These are phyloP conservation scores for Temnothorax nylanderi DNA, from an alignment of 1,140 invertebrate genomes.

Conservation along the genomic window DNA sequence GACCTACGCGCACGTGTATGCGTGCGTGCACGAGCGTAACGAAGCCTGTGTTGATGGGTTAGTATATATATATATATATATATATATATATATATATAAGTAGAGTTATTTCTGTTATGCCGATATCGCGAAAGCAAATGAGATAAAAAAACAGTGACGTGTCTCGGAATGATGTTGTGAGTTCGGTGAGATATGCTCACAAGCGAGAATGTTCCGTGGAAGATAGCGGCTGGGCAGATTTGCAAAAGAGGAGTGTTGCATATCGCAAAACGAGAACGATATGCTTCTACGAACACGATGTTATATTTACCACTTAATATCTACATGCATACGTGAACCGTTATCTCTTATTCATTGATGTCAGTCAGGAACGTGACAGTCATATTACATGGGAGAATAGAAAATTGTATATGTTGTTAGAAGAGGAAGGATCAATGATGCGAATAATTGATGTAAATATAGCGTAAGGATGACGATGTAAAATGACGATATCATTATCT, in stretches of 20 bases:
- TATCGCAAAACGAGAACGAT: slow-evolving; percentile 4
- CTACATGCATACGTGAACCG: not conserved
- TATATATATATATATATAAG: not conserved
- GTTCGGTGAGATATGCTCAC: not conserved
- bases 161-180: not conserved
- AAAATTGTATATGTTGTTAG: slow-evolving; percentile 8
- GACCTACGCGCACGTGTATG: not conserved
- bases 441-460: slow-evolving; percentile 3
- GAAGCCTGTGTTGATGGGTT: not conserved
- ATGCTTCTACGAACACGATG: not conserved
- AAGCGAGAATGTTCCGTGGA: not conserved
- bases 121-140: not conserved
- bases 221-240: not conserved
- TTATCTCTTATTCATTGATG: slow-evolving; percentile 23
- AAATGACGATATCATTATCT: not conserved
- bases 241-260: not conserved
- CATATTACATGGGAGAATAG: not conserved
- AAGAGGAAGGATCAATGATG: slow-evolving; percentile 8
- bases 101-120: not conserved
- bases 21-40: not conserved
- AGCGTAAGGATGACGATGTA: not conserved
- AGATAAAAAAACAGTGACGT: slow-evolving; percentile 2
- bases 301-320: slow-evolving; percentile 13
- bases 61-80: not conserved
- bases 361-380: not conserved